phyloP scores from a whole-genome alignment of 2,797 vertebrate genomes.

The Gastrophryne carolinensis region DNA sequence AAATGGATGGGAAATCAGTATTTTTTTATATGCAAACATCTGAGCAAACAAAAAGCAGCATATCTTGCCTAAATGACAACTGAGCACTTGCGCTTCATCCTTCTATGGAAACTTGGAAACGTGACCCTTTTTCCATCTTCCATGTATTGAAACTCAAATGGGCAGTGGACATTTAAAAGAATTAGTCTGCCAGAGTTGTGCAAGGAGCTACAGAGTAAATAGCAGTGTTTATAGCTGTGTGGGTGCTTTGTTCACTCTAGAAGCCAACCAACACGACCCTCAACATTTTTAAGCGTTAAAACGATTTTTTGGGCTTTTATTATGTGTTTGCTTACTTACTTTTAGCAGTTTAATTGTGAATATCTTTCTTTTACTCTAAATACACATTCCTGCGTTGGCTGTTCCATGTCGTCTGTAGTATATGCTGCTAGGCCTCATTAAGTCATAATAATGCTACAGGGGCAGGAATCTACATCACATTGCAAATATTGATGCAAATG shows the following conservation, averaged over 20 bases:
- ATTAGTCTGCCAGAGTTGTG: conserved; percentile 30
- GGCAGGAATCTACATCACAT: too few species aligned
- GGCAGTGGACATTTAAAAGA: conserved; percentile 2
- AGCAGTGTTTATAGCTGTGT: conserved; percentile 53
- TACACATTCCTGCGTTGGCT: too few species aligned
- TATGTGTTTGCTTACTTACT: too few species aligned
- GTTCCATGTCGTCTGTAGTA: too few species aligned
- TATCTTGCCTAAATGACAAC: conserved; percentile 26
- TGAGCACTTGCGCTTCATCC: too few species aligned
- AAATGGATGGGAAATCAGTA: background rate
- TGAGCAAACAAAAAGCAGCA: conserved; percentile 14
- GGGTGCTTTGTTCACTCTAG: conserved; percentile 41
- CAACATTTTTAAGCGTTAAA: too few species aligned
- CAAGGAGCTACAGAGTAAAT: conserved; percentile 59
- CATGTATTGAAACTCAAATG: conserved; percentile 36
- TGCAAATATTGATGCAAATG: too few species aligned
- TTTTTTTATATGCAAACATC: background rate
- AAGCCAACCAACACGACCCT: background rate
- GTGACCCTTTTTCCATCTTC: conserved; percentile 15
- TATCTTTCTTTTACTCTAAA: too few species aligned
- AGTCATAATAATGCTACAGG: too few species aligned
- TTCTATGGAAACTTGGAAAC: conserved; percentile 16
- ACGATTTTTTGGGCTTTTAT: too few species aligned
- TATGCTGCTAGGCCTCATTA: too few species aligned
- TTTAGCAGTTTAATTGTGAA: too few species aligned